A percentile compares a stretch with the other conserved stretches of the same genome.
These are phyloP conservation scores for Graphium colonna DNA, from an alignment of 2,888 invertebrate species.

Conservation along the genomic window DNA sequence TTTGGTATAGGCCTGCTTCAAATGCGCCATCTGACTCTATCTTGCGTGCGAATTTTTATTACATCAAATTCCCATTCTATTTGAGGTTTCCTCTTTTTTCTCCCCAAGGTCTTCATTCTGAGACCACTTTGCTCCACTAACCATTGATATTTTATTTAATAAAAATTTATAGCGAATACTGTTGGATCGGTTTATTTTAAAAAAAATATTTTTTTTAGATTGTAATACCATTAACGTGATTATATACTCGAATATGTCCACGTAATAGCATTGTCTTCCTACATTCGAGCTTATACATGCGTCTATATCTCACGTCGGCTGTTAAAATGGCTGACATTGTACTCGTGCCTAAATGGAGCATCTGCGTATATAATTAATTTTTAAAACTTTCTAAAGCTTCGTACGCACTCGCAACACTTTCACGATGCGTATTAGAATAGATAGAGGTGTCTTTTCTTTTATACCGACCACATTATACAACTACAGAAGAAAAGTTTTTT, in stretches of 20 bases:
- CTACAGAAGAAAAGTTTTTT: not conserved
- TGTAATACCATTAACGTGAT: no score
- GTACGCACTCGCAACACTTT: not conserved
- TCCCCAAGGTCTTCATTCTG: no score
- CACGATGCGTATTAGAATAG: not conserved
- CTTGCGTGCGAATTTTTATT: no score
- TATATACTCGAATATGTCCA: not conserved
- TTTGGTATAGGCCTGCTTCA: no score
- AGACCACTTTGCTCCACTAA: no score
- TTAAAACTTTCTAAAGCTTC: not conserved
- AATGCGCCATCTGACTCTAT: no score
- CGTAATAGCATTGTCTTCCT: not conserved
- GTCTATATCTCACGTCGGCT: constrained; percentile 4
- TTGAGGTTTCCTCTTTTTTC: no score
- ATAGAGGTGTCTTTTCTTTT: not conserved
- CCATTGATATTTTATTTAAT: no score
- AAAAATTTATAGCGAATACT: no score
- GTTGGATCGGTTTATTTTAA: no score
- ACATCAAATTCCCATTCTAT: no score
- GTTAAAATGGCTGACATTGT: constrained; percentile 1
- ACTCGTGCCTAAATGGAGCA: constrained; percentile 9
- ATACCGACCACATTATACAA: not conserved
- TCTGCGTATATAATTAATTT: constrained; percentile 8
- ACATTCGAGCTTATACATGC: constrained; percentile 2
- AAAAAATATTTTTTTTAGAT: no score